Conservation (phyloP, 2,888 invertebrate genomes). For the Malthinus flaveolus region DNA sequence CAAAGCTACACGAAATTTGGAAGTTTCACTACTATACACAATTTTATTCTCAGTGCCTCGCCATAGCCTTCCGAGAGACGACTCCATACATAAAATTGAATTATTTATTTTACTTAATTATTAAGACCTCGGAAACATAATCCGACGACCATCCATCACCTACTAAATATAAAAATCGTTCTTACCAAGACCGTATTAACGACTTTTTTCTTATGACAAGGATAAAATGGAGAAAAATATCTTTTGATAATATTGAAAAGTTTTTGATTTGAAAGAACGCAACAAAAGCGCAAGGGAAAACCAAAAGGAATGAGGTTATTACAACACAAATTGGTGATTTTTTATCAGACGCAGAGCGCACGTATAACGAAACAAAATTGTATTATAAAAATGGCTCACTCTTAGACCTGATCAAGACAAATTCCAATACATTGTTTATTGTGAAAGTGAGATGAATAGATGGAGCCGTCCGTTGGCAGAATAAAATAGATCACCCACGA, state of each 20-base stretch:
- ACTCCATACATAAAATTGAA: too few species aligned
- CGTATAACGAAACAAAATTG: constrained; percentile 42
- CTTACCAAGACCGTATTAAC: not conserved
- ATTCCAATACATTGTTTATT: constrained; percentile 53
- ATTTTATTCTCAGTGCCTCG: too few species aligned
- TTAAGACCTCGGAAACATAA: too few species aligned
- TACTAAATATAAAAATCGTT: too few species aligned
- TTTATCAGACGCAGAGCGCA: constrained; percentile 41
- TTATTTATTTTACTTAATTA: too few species aligned
- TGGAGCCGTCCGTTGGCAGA: constrained; percentile 22
- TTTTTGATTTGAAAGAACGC: not conserved
- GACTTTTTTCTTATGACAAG: not conserved
- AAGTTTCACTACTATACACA: too few species aligned
- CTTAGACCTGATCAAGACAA: constrained; percentile 50
- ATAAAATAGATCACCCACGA: constrained; percentile 27
- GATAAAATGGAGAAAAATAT: not conserved
- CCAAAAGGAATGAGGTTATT: constrained; percentile 29
- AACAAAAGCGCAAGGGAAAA: constrained; percentile 13
- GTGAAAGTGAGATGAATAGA: constrained; percentile 38
- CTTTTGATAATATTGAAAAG: constrained; percentile 1
- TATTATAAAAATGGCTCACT: constrained; percentile 48
- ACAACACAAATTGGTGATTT: constrained; percentile 46
- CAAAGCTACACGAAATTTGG: too few species aligned
- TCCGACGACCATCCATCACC: too few species aligned
- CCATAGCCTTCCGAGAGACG: too few species aligned